These are phyloP conservation scores for Sciurus carolinensis DNA, from an alignment of 2,797 vertebrate genomes.

Conservation along the genomic window DNA sequence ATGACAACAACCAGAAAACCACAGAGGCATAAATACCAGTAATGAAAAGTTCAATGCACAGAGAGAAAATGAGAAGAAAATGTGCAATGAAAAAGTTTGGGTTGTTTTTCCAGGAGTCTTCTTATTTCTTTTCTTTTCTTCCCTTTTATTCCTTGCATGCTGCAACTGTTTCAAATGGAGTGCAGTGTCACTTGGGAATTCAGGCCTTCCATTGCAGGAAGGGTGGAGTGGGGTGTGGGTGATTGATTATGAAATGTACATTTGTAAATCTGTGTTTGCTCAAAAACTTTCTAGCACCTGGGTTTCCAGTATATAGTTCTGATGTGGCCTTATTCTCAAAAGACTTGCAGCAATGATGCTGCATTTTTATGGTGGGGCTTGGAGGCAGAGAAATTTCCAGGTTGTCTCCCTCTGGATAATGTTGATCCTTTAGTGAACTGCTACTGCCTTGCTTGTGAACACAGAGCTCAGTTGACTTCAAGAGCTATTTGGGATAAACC, in stretches of 20 bases:
- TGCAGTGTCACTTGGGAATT: background rate
- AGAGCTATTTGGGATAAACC: background rate
- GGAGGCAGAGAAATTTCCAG: background rate
- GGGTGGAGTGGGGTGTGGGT: background rate
- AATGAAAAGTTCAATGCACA: slow-evolving; percentile 9
- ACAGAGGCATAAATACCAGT: slow-evolving; percentile 8
- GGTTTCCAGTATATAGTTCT: background rate
- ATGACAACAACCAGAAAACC: background rate
- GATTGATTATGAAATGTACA: background rate
- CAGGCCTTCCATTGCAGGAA: background rate
- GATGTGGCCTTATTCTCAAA: slow-evolving; percentile 22
- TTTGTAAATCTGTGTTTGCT: background rate
- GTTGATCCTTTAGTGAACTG: background rate
- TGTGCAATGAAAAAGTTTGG: background rate
- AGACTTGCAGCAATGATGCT: background rate
- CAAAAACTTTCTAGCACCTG: background rate
- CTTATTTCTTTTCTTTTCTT: background rate
- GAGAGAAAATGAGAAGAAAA: slow-evolving; percentile 35
- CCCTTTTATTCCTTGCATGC: background rate
- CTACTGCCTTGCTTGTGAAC: background rate
- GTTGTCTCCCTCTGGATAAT: background rate
- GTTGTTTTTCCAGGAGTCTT: slow-evolving; percentile 3
- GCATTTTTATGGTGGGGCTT: background rate
- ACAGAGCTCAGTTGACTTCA: background rate
- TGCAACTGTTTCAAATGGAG: background rate